Evolutionary conservation across 2,888 invertebrate species (phyloP), one percentile per base, ranked within the genome.

Genomic region (Drosophila macrothrix): DNA sequence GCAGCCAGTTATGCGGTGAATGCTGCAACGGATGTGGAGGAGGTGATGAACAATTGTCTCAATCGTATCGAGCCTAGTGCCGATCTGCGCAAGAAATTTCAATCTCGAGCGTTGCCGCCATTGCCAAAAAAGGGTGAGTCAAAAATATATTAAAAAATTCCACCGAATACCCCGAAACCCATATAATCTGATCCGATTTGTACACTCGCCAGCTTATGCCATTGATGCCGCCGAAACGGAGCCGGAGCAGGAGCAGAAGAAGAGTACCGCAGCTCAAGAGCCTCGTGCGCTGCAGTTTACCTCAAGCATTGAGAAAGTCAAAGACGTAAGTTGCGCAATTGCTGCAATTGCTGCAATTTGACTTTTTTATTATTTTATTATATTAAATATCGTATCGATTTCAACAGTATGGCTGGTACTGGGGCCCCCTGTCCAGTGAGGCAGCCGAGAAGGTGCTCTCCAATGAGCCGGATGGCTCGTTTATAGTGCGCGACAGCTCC

Each of bases 401-500:
- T n/a, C 90, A 94, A 93, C 80, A 98, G 97, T 98, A 97, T 92
- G 98, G 98, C 52, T 98, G 98, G 98, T 98, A 98, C 92, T 98
- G 98, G 98, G 98, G 98, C 73, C 98, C 98, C 41, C 95, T 98
- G 90, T 97, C 97, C 31, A 97, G 97, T 64, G 97, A 98, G 93
- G 96, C 97, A 70, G 98, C 98, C 2, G 98, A 98, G 93, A 97
- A 97, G 94, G 96, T 98, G 77, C 94, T 98, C 58, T 97, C 97
- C 5, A 97, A 97, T 91, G 98, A 98, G 93, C 98, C 98, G 1
- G 98, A 98, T 91, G 98, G 98, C 12, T 98, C 98, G 22, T 98
- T 98, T 92, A 97, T 98, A 82, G 98, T 98, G 19, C 95, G 98
- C 77, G 98, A 98, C 92, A 98, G 97, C 93, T 98, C 98, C 90